Conservation (phyloP, 2,888 invertebrate genomes). For the Gisinianus flammeolus region DNA sequence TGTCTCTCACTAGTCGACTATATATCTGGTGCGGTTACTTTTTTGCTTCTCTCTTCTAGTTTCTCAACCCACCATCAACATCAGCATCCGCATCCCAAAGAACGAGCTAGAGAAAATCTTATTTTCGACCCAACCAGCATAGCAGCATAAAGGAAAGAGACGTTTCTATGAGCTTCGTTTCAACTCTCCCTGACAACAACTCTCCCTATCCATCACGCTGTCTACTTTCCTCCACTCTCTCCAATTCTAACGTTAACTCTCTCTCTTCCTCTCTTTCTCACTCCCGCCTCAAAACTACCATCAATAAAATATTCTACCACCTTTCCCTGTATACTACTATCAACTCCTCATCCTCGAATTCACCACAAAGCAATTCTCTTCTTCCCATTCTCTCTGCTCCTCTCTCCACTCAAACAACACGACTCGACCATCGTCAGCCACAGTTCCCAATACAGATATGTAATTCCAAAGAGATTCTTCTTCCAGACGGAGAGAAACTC, state of each 20-base stretch:
- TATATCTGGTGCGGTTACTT: not conserved
- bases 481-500: conserved; percentile 15
- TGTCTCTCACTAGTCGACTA: not conserved
- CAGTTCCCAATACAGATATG: too few species aligned
- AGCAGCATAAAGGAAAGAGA: conserved; percentile 15
- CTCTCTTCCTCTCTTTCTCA: conserved; percentile 7
- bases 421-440: too few species aligned
- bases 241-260: too few species aligned
- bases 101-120: conserved; percentile 25
- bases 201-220: conserved; percentile 34
- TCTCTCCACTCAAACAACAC: too few species aligned
- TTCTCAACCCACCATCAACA: not conserved
- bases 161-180: conserved; percentile 33
- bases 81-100: too few species aligned
- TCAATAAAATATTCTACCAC: conserved; percentile 38
- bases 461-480: too few species aligned
- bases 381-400: not conserved
- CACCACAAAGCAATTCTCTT: conserved; percentile 28
- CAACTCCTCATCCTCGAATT: conserved; percentile 22
- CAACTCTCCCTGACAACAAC: conserved; percentile 38
- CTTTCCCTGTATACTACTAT: conserved; percentile 8
- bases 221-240: conserved; percentile 27
- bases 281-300: conserved; percentile 32
- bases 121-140: conserved; percentile 21
- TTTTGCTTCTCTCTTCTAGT: not conserved